Percentiles rank a stretch among this genome's conserved stretches.
Evolutionary conservation across 1,140 invertebrate genomes (phyloP).

Genomic region (Bombus difficillimus): DNA sequence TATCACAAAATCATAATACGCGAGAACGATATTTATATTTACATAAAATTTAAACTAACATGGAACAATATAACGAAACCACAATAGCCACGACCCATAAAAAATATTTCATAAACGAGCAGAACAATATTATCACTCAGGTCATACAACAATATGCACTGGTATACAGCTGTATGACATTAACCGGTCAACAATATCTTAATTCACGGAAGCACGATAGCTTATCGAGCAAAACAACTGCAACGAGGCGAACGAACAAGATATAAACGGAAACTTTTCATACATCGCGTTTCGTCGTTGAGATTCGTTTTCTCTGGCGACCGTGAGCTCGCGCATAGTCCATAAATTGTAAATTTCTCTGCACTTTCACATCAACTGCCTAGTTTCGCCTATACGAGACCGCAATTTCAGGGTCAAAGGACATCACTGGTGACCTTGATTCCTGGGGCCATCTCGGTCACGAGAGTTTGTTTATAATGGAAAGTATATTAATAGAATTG

Average conservation of each 20-base stretch:
- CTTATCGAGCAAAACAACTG: constrained; percentile 14
- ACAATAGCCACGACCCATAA: no score
- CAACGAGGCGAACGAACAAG: neutral
- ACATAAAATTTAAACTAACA: neutral
- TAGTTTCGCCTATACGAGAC: constrained; percentile 59
- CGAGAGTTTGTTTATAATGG: neutral
- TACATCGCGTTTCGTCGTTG: neutral
- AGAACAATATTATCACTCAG: neutral
- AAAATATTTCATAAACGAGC: neutral
- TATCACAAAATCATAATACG: neutral
- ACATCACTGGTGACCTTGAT: constrained; percentile 42
- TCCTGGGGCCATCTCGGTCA: constrained; percentile 5
- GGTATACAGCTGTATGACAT: neutral
- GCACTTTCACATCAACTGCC: constrained; percentile 62
- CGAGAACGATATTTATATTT: neutral
- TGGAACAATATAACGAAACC: neutral
- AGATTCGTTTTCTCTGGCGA: constrained; percentile 10
- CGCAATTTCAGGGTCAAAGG: constrained; percentile 58
- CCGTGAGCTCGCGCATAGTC: neutral
- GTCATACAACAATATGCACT: neutral
- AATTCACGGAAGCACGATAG: constrained; percentile 34
- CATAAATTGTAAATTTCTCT: constrained; percentile 58
- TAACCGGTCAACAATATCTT: constrained; percentile 16
- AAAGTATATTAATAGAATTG: neutral
- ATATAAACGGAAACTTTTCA: neutral